phyloP scores from a whole-genome alignment of 2,888 invertebrate genomes.

The Microplitis deprimator region DNA sequence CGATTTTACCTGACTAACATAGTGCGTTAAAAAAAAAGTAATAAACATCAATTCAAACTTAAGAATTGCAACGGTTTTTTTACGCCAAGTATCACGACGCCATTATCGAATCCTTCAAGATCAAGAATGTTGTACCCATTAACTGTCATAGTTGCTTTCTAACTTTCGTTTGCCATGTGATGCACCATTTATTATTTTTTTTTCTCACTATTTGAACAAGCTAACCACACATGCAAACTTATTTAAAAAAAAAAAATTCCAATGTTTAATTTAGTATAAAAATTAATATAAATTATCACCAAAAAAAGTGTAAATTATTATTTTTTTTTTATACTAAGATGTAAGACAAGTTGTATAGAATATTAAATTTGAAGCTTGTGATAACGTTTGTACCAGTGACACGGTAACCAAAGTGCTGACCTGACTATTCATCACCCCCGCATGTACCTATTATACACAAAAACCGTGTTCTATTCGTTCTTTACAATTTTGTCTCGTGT shows the following conservation, averaged over 20 bases:
- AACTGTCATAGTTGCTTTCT: constrained; percentile 2
- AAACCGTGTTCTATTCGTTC: neutral
- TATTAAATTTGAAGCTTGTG: constrained; percentile 47
- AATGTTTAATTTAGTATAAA: no score
- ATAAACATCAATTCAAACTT: neutral
- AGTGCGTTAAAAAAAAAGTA: neutral
- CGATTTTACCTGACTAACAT: constrained; percentile 11
- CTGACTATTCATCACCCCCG: constrained; percentile 68
- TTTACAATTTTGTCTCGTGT: neutral
- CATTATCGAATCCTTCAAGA: constrained; percentile 19
- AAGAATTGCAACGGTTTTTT: constrained; percentile 10
- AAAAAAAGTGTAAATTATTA: neutral
- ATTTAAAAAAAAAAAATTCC: neutral
- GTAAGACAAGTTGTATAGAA: neutral
- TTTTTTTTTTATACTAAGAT: neutral
- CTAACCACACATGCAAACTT: constrained; percentile 1
- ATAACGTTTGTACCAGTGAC: constrained; percentile 60
- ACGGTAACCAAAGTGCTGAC: constrained; percentile 53
- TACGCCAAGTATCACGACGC: neutral
- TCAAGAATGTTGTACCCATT: constrained; percentile 6
- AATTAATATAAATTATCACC: neutral
- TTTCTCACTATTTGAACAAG: constrained; percentile 4
- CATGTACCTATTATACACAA: constrained; percentile 49
- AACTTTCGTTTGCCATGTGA: neutral
- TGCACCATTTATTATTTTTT: constrained; percentile 19